Conservation (phyloP, 2,888 invertebrate species). For the Diarsia rubi region DNA sequence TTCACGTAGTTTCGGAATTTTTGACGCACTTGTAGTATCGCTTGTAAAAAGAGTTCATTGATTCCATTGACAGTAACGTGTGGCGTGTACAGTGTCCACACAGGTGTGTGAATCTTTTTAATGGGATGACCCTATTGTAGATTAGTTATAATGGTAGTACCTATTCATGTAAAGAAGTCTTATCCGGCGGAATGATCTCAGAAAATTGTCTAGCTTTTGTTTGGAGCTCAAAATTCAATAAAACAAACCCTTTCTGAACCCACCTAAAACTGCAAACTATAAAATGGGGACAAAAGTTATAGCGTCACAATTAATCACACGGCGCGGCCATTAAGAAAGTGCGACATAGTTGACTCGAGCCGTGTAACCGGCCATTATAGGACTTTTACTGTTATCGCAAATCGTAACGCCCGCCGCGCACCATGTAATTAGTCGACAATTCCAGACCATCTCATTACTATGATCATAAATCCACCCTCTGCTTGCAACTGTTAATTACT, state of each 20-base stretch:
- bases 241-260: conserved; percentile 69
- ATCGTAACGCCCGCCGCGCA: conserved; percentile 83
- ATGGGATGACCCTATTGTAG: conserved; percentile 24
- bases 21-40: conserved; percentile 82
- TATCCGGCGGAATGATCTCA: not conserved
- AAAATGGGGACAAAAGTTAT: conserved; percentile 73
- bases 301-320: conserved; percentile 77
- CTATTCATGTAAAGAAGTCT: not conserved
- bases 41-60: conserved; percentile 71
- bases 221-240: conserved; percentile 49
- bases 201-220: not conserved
- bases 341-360: conserved; percentile 84
- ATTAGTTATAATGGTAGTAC: conserved; percentile 5
- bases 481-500: conserved; percentile 17
- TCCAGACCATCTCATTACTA: conserved; percentile 74
- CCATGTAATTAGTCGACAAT: conserved; percentile 86
- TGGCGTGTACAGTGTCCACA: conserved; percentile 80
- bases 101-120: conserved; percentile 77
- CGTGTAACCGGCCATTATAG: conserved; percentile 82
- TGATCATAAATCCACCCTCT: conserved; percentile 53
- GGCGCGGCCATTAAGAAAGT: conserved; percentile 80
- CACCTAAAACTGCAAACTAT: conserved; percentile 61
- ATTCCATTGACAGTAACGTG: conserved; percentile 68
- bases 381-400: conserved; percentile 89
- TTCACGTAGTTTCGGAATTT: conserved; percentile 84